These are phyloP conservation scores for Sminthurides aquaticus DNA, from an alignment of 2,888 invertebrate genomes.

Conservation along the genomic window DNA sequence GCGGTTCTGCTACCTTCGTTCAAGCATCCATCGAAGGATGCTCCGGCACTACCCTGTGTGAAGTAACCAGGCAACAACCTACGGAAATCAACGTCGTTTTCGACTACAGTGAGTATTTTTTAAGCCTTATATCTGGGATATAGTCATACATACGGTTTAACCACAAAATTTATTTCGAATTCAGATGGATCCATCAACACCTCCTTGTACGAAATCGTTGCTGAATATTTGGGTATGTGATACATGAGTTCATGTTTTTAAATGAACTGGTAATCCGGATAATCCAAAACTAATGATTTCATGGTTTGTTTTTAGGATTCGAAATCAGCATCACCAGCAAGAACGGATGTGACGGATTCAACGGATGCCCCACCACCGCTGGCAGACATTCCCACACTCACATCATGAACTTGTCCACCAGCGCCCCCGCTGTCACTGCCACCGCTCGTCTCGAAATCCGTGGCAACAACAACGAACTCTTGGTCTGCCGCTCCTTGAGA, in stretches of 20 bases:
- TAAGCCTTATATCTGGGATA: neutral
- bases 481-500: neutral
- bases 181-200: neutral
- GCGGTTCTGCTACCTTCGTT: neutral
- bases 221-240: neutral
- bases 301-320: neutral
- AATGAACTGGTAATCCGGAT: too few species aligned
- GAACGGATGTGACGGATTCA: neutral
- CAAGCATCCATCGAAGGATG: conserved; percentile 9
- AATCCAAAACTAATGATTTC: too few species aligned
- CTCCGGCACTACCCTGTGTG: neutral
- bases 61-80: neutral
- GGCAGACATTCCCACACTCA: neutral
- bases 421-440: neutral
- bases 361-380: neutral
- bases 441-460: neutral
- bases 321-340: conserved; percentile 1
- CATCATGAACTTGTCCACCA: neutral
- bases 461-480: neutral
- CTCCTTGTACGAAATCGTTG: neutral
- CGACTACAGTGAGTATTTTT: neutral
- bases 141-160: neutral
- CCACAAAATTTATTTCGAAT: neutral
- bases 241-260: too few species aligned
- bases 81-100: neutral